Base-by-base conservation (phyloP, 2,113 vertebrate genomes). In the Muscicapa adusta region DNA sequence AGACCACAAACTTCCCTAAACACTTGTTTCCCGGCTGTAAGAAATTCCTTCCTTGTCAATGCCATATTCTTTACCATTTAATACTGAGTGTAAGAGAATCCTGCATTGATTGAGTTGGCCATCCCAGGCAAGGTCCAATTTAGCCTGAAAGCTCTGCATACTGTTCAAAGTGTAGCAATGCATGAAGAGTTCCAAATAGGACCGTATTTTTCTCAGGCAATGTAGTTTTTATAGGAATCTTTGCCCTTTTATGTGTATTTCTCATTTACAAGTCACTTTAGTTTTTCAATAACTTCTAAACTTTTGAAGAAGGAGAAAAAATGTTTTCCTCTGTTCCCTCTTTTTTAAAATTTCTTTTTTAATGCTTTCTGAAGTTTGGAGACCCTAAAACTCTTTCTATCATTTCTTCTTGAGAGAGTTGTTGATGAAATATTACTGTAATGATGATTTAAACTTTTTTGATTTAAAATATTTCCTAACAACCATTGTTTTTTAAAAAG, bases 161-260 rank as follows among this genome's bases (percentile, higher is more conserved):
- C 28, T 51, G 24, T 23, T 88, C 42, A 31, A 31, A 77, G 19
- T 25, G 43, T 51, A 63, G 26, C 38, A 47, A 5, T 50, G 36
- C 34, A n/a, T 48, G 24, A 61, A 43, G 53, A 58, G 14, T 31
- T 28, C 34, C 72, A 68, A 62, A 74, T 1, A 0, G 0, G 10
- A 40, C 57, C 18, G 7, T 38, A 5, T 42, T 71, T 78, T 87
- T 77, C 50, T 62, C 25, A 36, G 36, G 42, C 31, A 65, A 3
- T 50, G 38, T 58, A 18, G 3, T 47, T 70, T 79, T 45, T 77
- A 45, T 77, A 66, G 33, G 28, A 14, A 33, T 62, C 80, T 96
- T 84, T 74, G 10, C 14, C 40, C 29, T 85, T 19, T 22, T 88
- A 8, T 10, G 4, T 51, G 15, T 54, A 29, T 62, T 90, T 43